Base-by-base conservation (phyloP, 2,113 vertebrate genomes). In the Bufo bufo region DNA sequence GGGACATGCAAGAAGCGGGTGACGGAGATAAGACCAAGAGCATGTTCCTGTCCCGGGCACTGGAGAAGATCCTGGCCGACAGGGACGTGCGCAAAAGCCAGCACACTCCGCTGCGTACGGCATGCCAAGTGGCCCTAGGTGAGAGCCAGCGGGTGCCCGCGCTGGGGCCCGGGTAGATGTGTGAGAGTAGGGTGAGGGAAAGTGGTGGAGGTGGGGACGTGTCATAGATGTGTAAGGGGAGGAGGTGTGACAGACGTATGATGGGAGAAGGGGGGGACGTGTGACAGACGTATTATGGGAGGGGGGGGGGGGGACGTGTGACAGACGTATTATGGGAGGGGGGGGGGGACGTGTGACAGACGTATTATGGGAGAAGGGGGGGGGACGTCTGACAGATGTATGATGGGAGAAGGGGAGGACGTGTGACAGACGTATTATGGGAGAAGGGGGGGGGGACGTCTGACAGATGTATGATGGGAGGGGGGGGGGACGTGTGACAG, bases 51-150 rank as follows among this genome's bases (percentile, higher is more conserved):
- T 71, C 69, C 23, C 69, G 69, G 69, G 69, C 69, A 33, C 69
- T 71, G 23, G 69, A 71, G 69, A 71, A 71, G 69, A 71, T 71
- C 13, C 69, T 71, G 69, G 23, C 23, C 69, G 69, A 71, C 33
- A 71, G 13, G 66, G 66, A 71, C 13, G 69, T 71, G 13, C 69
- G 69, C 11, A 71, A 45, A 71, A 45, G 23, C 13, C 69, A 71
- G 11, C 43, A 71, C 33, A 14, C 23, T 16, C 23, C 69, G 16
- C 33, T 71, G 23, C 69, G 69, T 6, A 71, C 69, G 12, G 69
- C 69, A 4, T 71, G 69, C 33, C 69, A 71, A 13, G 69, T 71
- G 69, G 69, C 69, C 13, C 33, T 71, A 71, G 69, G 69, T 71
- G 33, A 71, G 69, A 71, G 69, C 2, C 2, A 3, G 6, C 13